Conservation (phyloP, 2,888 invertebrate genomes). For the Aquatica leii region DNA sequence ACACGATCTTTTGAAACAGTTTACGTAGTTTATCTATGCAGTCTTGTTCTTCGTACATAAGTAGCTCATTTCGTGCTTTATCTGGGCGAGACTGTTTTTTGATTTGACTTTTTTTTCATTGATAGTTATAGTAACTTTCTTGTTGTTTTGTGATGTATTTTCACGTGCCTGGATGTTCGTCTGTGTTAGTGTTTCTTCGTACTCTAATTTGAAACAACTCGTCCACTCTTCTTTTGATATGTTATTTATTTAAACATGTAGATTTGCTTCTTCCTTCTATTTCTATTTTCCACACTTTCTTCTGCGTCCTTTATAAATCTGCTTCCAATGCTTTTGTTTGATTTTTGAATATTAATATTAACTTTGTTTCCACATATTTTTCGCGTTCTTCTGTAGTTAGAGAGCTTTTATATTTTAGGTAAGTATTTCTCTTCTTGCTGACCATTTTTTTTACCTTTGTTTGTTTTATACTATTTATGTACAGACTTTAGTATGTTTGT, state of each 20-base stretch:
- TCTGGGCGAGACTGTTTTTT: slow-evolving; percentile 3
- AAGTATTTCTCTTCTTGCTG: neutral
- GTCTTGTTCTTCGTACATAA: neutral
- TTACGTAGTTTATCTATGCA: neutral
- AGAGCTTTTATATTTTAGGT: slow-evolving; percentile 13
- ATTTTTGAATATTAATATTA: slow-evolving; percentile 10
- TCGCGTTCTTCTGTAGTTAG: neutral
- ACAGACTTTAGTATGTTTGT: too few relatives aligned
- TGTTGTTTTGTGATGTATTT: neutral
- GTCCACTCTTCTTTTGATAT: slow-evolving; percentile 9
- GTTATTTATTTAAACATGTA: slow-evolving; percentile 9
- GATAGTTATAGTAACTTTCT: neutral
- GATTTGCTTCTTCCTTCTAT: too few relatives aligned
- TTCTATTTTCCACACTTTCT: slow-evolving; percentile 15
- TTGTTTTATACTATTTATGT: too few relatives aligned
- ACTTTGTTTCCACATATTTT: slow-evolving; percentile 1
- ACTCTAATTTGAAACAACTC: slow-evolving; percentile 3
- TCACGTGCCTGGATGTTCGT: neutral
- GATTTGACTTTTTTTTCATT: slow-evolving; percentile 5
- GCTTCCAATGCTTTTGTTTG: slow-evolving; percentile 14
- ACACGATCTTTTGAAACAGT: neutral
- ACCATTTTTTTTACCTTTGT: too few relatives aligned
- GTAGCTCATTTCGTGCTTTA: neutral
- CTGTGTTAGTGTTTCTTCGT: slow-evolving; percentile 14
- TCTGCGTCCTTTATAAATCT: slow-evolving; percentile 13